Base-by-base conservation (phyloP, 64 coral and sea anemone genomes). In the Porites australiensis region DNA sequence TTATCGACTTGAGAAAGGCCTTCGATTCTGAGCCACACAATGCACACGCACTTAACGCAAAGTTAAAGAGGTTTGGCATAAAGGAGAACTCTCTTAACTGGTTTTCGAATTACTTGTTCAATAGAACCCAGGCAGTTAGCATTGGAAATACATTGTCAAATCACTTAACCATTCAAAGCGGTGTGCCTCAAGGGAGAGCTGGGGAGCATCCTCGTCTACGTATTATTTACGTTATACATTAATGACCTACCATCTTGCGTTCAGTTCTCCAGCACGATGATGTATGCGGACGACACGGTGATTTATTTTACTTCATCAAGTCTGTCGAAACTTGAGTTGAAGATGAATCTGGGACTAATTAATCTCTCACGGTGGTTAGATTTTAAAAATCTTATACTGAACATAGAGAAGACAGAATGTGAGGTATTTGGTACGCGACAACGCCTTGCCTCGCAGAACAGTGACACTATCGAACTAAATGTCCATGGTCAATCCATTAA, bases 1-100 rank as follows among this genome's bases (percentile, higher is more conserved):
- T 86, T 86, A n/a, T 86, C 4, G 64, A 86, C 64, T 50, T 86
- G 10, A 86, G 50, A 20, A 86, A 86, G 69, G 83, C 66, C 3
- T 86, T 86, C 23, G 60, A 83, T 67, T 61, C 80, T 22, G 84
- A 72, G 6, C 50, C 61, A 50, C 84, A 87, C 67, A 58, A 86
- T 61, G n/a, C n/a, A n/a, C 14, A 67, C 14, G 64, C 19, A 50
- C 82, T 86, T 70, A 62, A 70, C 11, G 16, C 21, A 15, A 86
- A 86, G 47, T 69, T 71, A 59, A 43, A 50, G 10, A 47, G 64
- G 13, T 86, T 62, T 70, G 83, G 64, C 44, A 70, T 71, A 50
- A 45, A 44, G 48, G 83, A 70, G 12, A 52, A 66, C 53, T 49
- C 64, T 44, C 64, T 86, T 16, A 19, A 19, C 50, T 86, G 83